Percentiles rank a stretch among this genome's conserved stretches.
phyloP scores from a whole-genome alignment of 2,113 vertebrate species.

The Actenoides hombroni region DNA sequence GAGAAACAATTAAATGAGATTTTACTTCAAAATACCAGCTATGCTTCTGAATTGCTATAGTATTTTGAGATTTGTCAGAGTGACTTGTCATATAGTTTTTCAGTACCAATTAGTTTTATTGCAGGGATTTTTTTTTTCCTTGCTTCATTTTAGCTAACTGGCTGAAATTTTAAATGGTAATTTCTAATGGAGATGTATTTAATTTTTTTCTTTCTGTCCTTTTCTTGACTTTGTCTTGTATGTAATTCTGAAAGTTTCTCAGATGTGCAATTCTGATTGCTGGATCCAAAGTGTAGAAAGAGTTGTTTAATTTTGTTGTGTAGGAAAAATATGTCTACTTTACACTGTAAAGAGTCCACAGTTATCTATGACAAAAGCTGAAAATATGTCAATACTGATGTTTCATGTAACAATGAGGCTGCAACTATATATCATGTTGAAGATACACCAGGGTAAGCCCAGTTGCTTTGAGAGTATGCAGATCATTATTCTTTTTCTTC shows the following conservation, averaged over 20 bases:
- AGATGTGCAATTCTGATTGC: background rate
- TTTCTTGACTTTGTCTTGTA: background rate
- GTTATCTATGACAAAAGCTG: background rate
- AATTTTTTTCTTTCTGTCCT: background rate
- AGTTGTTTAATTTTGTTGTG: background rate
- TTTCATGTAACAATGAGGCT: background rate
- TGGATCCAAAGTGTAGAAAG: background rate
- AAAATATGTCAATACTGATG: background rate
- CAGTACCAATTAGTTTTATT: background rate
- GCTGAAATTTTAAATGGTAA: background rate
- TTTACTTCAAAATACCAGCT: conserved; percentile 76
- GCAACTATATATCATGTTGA: background rate
- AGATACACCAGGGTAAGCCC: background rate
- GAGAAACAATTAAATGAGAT: conserved; percentile 78
- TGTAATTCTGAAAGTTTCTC: background rate
- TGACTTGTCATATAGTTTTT: conserved; percentile 21
- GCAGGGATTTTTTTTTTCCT: background rate
- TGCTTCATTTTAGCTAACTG: background rate
- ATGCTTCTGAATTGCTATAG: conserved; percentile 66
- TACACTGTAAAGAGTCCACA: background rate
- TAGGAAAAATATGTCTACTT: background rate
- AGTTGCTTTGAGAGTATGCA: background rate
- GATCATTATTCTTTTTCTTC: background rate
- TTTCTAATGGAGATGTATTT: background rate
- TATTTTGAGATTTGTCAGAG: background rate